phyloP scores from a whole-genome alignment of 2,113 vertebrate species.

The Oreochromis aureus region DNA sequence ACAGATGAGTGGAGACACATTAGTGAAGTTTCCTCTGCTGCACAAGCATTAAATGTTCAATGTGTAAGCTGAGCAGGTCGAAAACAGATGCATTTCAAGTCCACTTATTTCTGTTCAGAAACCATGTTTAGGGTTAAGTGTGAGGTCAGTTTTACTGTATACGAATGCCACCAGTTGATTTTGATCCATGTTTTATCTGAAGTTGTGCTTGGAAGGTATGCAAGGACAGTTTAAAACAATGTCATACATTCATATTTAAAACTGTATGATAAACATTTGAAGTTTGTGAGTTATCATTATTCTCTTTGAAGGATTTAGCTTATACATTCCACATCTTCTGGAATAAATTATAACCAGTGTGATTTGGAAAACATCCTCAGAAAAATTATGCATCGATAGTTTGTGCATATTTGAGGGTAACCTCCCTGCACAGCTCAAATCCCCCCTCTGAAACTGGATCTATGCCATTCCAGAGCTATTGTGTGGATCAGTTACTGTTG shows the following conservation, averaged over 20 bases:
- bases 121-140: background rate
- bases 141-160: background rate
- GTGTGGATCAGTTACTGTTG: slow-evolving; percentile 20
- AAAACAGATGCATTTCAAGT: background rate
- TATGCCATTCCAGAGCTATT: background rate
- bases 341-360: background rate
- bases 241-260: background rate
- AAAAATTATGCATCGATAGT: background rate
- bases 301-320: background rate
- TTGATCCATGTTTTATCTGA: background rate
- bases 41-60: background rate
- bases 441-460: slow-evolving; percentile 10
- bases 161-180: background rate
- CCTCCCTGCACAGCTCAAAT: background rate
- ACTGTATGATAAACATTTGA: background rate
- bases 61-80: background rate
- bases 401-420: background rate
- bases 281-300: background rate
- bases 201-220: background rate
- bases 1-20: background rate
- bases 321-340: background rate
- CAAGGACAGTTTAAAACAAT: background rate
- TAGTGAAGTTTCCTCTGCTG: background rate
- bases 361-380: background rate
- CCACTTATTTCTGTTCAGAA: background rate